Base-by-base conservation (phyloP, 2,113 vertebrate genomes). In the Axis porcinus region DNA sequence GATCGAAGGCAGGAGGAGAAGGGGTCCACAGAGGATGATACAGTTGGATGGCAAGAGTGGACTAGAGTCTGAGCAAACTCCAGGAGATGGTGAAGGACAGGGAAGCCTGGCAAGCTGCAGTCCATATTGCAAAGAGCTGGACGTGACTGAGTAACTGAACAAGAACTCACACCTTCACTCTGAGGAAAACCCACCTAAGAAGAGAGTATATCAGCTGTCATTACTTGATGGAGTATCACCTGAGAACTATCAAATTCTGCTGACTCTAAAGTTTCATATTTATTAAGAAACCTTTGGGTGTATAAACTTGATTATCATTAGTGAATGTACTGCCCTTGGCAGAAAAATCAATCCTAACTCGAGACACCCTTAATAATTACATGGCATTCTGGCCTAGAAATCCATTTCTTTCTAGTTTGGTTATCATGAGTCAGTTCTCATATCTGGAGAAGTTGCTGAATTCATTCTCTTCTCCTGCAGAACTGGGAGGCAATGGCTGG, bases 181-280 rank as follows among this genome's bases (percentile, higher is more conserved):
- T 52, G 86, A 87, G 33, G 67, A 95, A 97, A 97, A 89, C 16
- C 90, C 55, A 91, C 25, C 30, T 83, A 58, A 91, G 88, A 93
- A 45, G 11, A 84, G 57, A 76, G 9, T 40, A 8, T 1, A 54
- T 67, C 60, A 81, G 64, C 83, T 36, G 33, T 27, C 6, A 21
- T 0, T 74, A 64, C 27, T 94, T 67, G 27, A 33, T 33, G 14
- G 30, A 87, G 14, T 21, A 57, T 16, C 33, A 11, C 27, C 10
- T 47, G 30, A 89, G 50, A 96, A 91, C 82, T 8, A 87, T 3
- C 36, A 45, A 89, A 40, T 13, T 52, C n/a, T 92, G 45, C 23
- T 86, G 62, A 83, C 13, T 83, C 60, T 57, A 79, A 43, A 93
- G 12, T 27, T 90, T 82, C 17, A 21, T 17, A 91, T 90, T 90